A percentile compares a stretch with the other conserved stretches of the same genome.
Evolutionary conservation across 53 echinoderm and acorn worm species (phyloP).

Genomic region (Luidia sarsii): DNA sequence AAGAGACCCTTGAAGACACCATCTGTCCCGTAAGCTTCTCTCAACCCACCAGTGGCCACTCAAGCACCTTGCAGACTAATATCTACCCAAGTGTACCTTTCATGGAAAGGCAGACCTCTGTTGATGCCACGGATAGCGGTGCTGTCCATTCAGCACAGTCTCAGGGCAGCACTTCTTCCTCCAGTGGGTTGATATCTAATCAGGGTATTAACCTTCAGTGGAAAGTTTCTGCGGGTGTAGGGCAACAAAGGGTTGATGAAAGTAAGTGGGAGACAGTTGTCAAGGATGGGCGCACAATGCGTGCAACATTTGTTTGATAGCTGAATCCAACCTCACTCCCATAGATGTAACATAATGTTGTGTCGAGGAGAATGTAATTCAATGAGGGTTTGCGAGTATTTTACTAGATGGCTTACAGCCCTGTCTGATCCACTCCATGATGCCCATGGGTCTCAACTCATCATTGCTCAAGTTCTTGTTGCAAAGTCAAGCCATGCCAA

Average conservation of each 20-base stretch:
- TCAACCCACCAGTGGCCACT: background rate
- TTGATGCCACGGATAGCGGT: too few relatives aligned
- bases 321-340: too few relatives aligned
- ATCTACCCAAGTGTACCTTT: background rate
- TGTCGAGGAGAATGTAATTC: too few relatives aligned
- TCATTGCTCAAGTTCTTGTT: too few relatives aligned
- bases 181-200: background rate
- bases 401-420: too few relatives aligned
- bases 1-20: too few relatives aligned
- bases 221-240: conserved; percentile 1
- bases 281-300: conserved; percentile 78
- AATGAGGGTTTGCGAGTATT: too few relatives aligned
- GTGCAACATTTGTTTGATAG: conserved; percentile 74
- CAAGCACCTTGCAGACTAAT: background rate
- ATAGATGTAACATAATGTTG: too few relatives aligned
- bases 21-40: too few relatives aligned
- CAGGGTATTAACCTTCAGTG: conserved; percentile 9
- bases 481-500: too few relatives aligned
- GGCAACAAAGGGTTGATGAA: conserved; percentile 5
- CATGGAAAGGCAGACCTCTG: background rate
- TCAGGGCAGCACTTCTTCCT: background rate
- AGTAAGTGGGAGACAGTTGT: conserved; percentile 57
- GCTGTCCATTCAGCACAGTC: background rate
- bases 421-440: too few relatives aligned
- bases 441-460: too few relatives aligned